These are phyloP conservation scores for Atrina japonica DNA, from an alignment of 2,888 invertebrate species.

Conservation along the genomic window DNA sequence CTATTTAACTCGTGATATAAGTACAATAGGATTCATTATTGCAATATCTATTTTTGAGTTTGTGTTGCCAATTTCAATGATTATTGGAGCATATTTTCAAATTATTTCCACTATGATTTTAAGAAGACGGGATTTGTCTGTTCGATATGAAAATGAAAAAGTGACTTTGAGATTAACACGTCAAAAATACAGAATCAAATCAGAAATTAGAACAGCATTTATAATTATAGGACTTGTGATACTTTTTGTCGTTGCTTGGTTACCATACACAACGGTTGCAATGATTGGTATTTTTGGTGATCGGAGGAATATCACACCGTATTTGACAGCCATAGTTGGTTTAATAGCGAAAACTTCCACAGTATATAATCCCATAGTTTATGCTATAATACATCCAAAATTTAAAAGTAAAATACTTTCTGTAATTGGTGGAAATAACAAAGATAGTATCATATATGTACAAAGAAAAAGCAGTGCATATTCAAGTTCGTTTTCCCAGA, in stretches of 20 bases:
- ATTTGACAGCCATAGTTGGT: slow-evolving; percentile 87
- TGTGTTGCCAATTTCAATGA: slow-evolving; percentile 39
- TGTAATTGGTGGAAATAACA: too few species aligned
- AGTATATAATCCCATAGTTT: slow-evolving; percentile 81
- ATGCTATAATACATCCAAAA: slow-evolving; percentile 63
- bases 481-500: too few species aligned
- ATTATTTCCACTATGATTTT: slow-evolving; percentile 36
- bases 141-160: slow-evolving; percentile 31
- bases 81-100: slow-evolving; percentile 44
- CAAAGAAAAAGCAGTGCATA: too few species aligned
- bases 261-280: slow-evolving; percentile 89
- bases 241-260: slow-evolving; percentile 90
- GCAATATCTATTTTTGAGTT: slow-evolving; percentile 44
- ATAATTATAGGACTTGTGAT: slow-evolving; percentile 41
- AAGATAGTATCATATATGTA: too few species aligned
- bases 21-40: slow-evolving; percentile 41
- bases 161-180: slow-evolving; percentile 30
- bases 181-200: slow-evolving; percentile 35
- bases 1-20: slow-evolving; percentile 36
- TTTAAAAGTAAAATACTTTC: slow-evolving; percentile 14
- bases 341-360: slow-evolving; percentile 88
- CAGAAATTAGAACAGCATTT: slow-evolving; percentile 43
- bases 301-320: slow-evolving; percentile 85
- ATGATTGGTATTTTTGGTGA: slow-evolving; percentile 86
- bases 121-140: slow-evolving; percentile 27